Conservation (phyloP, 2,888 invertebrate species). For the Sepioteuthis lessoniana region DNA sequence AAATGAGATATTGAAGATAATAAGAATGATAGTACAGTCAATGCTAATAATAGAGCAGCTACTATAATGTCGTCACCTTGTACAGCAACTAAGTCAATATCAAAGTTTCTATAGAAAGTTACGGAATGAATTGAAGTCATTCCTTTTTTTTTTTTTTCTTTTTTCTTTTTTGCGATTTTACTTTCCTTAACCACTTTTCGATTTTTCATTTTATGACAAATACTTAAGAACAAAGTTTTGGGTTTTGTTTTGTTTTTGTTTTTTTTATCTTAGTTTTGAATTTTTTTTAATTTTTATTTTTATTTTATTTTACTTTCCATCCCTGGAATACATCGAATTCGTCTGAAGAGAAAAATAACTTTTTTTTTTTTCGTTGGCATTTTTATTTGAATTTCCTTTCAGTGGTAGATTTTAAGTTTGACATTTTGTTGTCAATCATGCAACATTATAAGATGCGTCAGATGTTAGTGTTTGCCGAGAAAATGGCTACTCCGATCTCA, state of each 20-base stretch:
- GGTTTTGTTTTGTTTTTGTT: no score
- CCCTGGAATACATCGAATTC: not conserved
- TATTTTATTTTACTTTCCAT: not conserved
- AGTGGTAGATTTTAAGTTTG: slow-evolving; percentile 7
- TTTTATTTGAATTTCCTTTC: slow-evolving; percentile 25
- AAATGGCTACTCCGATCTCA: not conserved
- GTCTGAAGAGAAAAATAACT: not conserved
- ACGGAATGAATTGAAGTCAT: not conserved
- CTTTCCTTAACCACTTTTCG: not conserved
- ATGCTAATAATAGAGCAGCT: no score
- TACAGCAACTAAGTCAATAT: not conserved
- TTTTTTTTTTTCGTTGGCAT: not conserved
- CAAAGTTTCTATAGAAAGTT: not conserved
- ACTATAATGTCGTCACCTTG: not conserved
- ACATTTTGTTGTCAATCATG: slow-evolving; percentile 14
- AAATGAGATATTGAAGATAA: no score
- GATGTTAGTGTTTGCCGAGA: not conserved
- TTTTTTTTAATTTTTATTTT: no score
- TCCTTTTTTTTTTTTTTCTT: not conserved
- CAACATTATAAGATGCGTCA: slow-evolving; percentile 10
- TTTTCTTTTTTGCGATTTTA: not conserved
- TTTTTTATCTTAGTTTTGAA: not conserved
- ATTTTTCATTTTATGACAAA: not conserved
- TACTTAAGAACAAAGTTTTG: not conserved
- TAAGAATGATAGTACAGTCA: no score